Conservation (phyloP, 2,113 vertebrate species). For the Tauraco erythrolophus region DNA sequence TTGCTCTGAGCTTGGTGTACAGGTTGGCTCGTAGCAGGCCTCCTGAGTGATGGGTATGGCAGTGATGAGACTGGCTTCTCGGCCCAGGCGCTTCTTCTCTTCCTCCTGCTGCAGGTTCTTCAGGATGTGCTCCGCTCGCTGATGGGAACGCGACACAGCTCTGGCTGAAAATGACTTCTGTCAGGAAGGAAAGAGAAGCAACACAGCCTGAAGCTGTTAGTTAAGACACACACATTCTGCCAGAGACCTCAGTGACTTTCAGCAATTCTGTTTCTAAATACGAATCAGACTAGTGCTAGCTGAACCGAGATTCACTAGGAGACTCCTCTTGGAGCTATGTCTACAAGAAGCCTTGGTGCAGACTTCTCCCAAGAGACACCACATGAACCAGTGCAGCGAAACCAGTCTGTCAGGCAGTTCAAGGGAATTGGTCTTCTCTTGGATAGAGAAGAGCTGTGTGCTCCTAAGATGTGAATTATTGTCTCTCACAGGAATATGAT, state of each 20-base stretch:
- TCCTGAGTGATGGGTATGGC: constrained; percentile 97
- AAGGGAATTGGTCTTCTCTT: neutral
- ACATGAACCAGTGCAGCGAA: neutral
- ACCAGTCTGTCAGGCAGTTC: neutral
- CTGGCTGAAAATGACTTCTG: constrained; percentile 98
- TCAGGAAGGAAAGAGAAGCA: neutral
- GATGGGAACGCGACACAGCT: constrained; percentile 96
- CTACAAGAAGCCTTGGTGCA: neutral
- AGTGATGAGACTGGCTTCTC: constrained; percentile 97
- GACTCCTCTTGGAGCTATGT: neutral
- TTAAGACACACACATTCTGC: neutral
- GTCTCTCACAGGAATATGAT: neutral
- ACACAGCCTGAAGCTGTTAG: neutral
- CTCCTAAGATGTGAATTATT: neutral
- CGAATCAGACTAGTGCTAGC: neutral
- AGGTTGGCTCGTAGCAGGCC: constrained; percentile 95
- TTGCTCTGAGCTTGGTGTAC: constrained; percentile 92
- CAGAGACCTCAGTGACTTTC: neutral
- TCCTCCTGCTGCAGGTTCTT: constrained; percentile 99
- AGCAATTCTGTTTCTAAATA: neutral
- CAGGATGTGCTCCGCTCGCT: constrained; percentile 96
- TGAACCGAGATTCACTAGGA: neutral
- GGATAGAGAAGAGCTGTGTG: neutral
- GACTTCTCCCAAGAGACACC: neutral
- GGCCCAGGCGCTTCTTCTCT: constrained; percentile 92